Evolutionary conservation across 2,888 invertebrate genomes (phyloP).

Genomic region (Celastrina argiolus): DNA sequence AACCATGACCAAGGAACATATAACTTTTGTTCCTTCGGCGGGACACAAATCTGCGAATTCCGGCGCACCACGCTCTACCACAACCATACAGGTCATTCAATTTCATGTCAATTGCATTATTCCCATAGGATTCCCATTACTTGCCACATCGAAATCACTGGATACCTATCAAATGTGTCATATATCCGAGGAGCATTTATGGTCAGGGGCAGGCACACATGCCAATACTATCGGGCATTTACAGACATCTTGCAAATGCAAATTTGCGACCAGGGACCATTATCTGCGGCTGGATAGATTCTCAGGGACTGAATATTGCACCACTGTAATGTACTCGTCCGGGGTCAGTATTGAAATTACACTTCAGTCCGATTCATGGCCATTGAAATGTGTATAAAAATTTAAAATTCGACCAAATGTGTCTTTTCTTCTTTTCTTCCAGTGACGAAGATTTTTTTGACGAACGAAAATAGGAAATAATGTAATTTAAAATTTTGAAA

Average conservation of each 20-base stretch:
- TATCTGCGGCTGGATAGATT: slow-evolving; percentile 7
- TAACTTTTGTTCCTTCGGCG: too few relatives aligned
- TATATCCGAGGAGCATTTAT: slow-evolving; percentile 5
- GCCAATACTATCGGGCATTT: slow-evolving; percentile 20
- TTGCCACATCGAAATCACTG: slow-evolving; percentile 4
- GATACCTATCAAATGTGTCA: slow-evolving; percentile 5
- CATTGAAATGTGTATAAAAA: too few relatives aligned
- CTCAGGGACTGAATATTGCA: slow-evolving; percentile 4
- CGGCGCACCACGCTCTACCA: too few relatives aligned
- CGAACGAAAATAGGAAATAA: too few relatives aligned
- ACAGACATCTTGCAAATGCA: slow-evolving; percentile 21
- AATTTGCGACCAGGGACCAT: slow-evolving; percentile 10
- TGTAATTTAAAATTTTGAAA: too few relatives aligned
- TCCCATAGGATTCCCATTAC: neutral
- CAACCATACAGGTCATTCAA: too few relatives aligned
- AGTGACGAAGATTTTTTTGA: too few relatives aligned
- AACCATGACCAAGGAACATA: too few relatives aligned
- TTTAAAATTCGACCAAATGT: too few relatives aligned
- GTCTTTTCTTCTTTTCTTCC: too few relatives aligned
- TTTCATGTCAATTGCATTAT: too few relatives aligned
- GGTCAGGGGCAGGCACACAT: neutral
- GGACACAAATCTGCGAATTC: too few relatives aligned
- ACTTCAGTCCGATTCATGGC: neutral
- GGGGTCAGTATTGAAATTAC: neutral
- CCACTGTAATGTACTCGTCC: neutral